Base-by-base conservation (phyloP, 2,113 vertebrate species). In the Oncorhynchus clarkii region DNA sequence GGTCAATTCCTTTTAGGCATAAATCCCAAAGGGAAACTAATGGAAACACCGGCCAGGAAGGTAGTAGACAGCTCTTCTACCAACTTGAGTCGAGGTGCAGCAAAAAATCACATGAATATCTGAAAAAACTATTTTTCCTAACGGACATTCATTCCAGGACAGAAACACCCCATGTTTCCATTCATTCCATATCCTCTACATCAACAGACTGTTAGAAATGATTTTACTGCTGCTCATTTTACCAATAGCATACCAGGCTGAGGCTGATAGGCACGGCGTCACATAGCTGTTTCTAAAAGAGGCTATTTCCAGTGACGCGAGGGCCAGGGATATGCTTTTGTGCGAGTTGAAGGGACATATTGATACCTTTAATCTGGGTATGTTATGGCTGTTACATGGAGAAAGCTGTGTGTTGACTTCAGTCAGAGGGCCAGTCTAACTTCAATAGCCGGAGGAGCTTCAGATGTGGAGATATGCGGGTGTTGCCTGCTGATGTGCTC, bases 391-490 rank as follows among this genome's bases (percentile, higher is more conserved):
- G n/a, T 20, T 48, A 67, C 75, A 57, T 39, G 62, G 27, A 73
- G 67, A 34, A 29, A 39, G 65, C 20, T 18, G 9, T 20, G 31
- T 66, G 45, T 27, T n/a, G 34, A 51, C 51, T 60, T 73, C 14
- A 70, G 71, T 3, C 27, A 62, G 45, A 14, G 20, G 39, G 16
- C 39, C 22, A 29, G 57, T n/a, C 51, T 22, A 59, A 60, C 24
- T 75, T 60, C 70, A 4, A 49, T 20, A 31, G 54, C 54, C 16
- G 1, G 48, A 62, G 48, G 57, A 57, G 78, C 70, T 45, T 39
- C n/a, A n/a, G 34, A 51, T 16, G 18, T 49, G 67, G 57, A 67
- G 1, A 66, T 0, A 73, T 73, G 84, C 67, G 64, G 76, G n/a
- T 27, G 22, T 26, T 57, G 26, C 11, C 62, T 22, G 71, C 16